Evolutionary conservation across 2,797 vertebrate genomes (phyloP).

Genomic region (Scolopax bukidnonensis): DNA sequence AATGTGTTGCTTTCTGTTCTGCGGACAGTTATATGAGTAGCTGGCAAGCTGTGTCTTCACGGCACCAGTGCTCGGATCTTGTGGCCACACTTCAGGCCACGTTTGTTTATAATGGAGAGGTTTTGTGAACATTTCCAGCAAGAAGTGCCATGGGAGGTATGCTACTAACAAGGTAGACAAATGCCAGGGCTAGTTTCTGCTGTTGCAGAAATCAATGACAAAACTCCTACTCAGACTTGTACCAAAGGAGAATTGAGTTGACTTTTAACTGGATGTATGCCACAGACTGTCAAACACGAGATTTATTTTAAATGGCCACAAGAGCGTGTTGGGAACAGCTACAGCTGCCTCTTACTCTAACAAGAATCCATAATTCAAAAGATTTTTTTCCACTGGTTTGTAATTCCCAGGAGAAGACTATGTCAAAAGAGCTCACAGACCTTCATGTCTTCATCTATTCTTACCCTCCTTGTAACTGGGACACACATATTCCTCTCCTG

Average conservation of each 20-base stretch:
- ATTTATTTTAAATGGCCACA: not conserved
- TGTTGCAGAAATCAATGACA: not conserved
- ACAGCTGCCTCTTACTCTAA: constrained; percentile 6
- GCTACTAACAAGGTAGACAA: not conserved
- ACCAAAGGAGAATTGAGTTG: not conserved
- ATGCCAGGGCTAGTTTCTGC: not conserved
- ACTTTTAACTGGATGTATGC: not conserved
- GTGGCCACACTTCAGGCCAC: not conserved
- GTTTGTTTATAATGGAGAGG: not conserved
- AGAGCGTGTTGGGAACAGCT: not conserved
- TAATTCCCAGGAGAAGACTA: constrained; percentile 6
- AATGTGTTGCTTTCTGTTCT: not conserved
- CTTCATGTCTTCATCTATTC: not conserved
- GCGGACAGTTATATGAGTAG: not conserved
- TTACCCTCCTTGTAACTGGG: not conserved
- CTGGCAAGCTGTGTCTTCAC: not conserved
- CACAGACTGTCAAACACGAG: not conserved
- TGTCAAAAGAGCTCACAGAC: not conserved
- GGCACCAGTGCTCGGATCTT: not conserved
- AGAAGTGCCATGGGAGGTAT: not conserved
- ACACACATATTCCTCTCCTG: not conserved
- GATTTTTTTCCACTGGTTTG: constrained; percentile 1
- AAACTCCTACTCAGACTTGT: not conserved
- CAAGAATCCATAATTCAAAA: not conserved
- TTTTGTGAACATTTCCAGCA: not conserved